Conservation (phyloP, 2,888 invertebrate genomes). For the Athalia cordata region DNA sequence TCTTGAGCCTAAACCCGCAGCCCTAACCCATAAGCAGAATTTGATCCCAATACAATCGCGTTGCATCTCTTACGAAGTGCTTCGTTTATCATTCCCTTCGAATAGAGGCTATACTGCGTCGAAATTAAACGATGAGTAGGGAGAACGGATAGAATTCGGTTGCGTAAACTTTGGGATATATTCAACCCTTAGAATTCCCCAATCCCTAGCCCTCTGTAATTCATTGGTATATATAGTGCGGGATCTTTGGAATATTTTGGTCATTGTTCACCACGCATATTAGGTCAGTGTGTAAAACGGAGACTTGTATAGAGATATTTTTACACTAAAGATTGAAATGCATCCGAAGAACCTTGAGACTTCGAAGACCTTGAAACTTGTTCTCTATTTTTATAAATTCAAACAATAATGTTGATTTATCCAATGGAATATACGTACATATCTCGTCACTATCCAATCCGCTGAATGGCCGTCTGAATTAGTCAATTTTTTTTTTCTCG, state of each 20-base stretch:
- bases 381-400: too few species aligned
- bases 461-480: too few species aligned
- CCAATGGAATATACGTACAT: too few species aligned
- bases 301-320: too few species aligned
- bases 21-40: background rate
- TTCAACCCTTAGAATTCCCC: constrained; percentile 31
- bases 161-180: constrained; percentile 33
- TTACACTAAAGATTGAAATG: too few species aligned
- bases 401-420: too few species aligned
- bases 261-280: constrained; percentile 22
- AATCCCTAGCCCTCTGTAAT: constrained; percentile 10
- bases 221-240: constrained; percentile 20
- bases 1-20: background rate
- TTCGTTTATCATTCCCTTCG: constrained; percentile 12
- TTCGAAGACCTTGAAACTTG: too few species aligned
- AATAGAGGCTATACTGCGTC: background rate
- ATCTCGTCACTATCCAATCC: too few species aligned
- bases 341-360: too few species aligned
- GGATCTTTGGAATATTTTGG: constrained; percentile 33
- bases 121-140: constrained; percentile 9
- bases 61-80: constrained; percentile 3
- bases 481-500: too few species aligned
- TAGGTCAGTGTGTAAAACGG: background rate
- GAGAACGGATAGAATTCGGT: constrained; percentile 32
- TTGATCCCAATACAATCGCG: constrained; percentile 1